These are phyloP conservation scores for Pyrgus malvae DNA, from an alignment of 2,888 invertebrate species.

Conservation along the genomic window DNA sequence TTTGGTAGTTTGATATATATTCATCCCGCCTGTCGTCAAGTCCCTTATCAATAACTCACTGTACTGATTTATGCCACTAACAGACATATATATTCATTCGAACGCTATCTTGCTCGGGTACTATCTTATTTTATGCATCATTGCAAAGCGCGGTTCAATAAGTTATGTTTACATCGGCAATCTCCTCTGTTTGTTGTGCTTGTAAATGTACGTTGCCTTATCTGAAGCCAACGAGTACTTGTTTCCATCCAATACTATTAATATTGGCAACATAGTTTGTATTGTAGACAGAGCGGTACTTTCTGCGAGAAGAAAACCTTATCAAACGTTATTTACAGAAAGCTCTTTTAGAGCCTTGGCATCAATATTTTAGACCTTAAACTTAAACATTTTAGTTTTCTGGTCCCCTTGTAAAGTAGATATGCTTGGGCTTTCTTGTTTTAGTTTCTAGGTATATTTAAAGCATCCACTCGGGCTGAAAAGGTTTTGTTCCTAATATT, in stretches of 20 bases:
- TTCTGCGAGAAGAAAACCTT: background rate
- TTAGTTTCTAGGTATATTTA: too few relatives aligned
- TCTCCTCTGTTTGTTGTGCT: slow-evolving; percentile 12
- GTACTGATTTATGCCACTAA: slow-evolving; percentile 22
- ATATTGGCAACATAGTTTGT: background rate
- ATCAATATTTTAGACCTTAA: too few relatives aligned
- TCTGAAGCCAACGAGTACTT: slow-evolving; percentile 5
- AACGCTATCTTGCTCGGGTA: slow-evolving; percentile 9
- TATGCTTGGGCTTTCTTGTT: too few relatives aligned
- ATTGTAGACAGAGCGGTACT: background rate
- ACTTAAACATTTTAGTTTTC: too few relatives aligned
- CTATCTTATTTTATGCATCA: slow-evolving; percentile 25
- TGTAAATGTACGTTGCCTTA: slow-evolving; percentile 11
- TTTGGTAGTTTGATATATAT: too few relatives aligned
- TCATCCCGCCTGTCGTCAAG: background rate
- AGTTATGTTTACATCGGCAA: slow-evolving; percentile 21
- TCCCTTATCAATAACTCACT: slow-evolving; percentile 6
- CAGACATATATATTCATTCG: slow-evolving; percentile 18
- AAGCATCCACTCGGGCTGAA: too few relatives aligned
- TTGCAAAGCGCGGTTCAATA: slow-evolving; percentile 11
- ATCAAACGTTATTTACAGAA: background rate
- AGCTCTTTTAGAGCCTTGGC: background rate
- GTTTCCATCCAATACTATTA: slow-evolving; percentile 9
- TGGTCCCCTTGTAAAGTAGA: too few relatives aligned
- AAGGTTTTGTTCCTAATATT: too few relatives aligned